These are phyloP conservation scores for Dicyrtomina minuta DNA, from an alignment of 2,888 invertebrate species.

Conservation along the genomic window DNA sequence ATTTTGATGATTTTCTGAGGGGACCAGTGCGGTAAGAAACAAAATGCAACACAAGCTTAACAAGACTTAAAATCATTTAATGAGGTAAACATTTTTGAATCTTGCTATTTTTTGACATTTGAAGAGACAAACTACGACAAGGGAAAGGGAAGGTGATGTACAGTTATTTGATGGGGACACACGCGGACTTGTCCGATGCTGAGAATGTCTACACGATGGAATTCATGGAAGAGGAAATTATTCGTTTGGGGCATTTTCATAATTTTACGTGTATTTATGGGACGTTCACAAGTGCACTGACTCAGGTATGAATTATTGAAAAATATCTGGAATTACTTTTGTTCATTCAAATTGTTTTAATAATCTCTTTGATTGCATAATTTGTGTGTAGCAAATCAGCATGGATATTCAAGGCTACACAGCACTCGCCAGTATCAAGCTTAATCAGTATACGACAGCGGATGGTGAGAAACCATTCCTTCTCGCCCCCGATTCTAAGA, in stretches of 20 bases:
- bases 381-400: slow-evolving; percentile 70
- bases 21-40: slow-evolving; percentile 66
- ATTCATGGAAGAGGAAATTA: slow-evolving; percentile 74
- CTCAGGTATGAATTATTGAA: slow-evolving; percentile 62
- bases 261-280: slow-evolving; percentile 76
- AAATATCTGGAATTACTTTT: not conserved
- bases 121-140: slow-evolving; percentile 61
- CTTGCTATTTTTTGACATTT: too few relatives aligned
- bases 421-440: slow-evolving; percentile 74
- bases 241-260: slow-evolving; percentile 66
- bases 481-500: slow-evolving; percentile 72
- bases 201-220: slow-evolving; percentile 79
- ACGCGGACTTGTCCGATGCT: slow-evolving; percentile 62
- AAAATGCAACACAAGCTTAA: too few relatives aligned
- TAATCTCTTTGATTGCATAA: not conserved
- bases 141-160: slow-evolving; percentile 73
- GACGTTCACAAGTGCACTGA: slow-evolving; percentile 81
- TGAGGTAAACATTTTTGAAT: too few relatives aligned
- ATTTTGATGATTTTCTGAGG: slow-evolving; percentile 75
- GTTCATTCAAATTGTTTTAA: too few relatives aligned
- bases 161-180: slow-evolving; percentile 86
- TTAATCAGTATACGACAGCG: slow-evolving; percentile 72
- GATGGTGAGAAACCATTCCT: slow-evolving; percentile 74
- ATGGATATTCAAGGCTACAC: slow-evolving; percentile 76
- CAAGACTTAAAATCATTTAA: too few relatives aligned